Percentiles rank a stretch among this genome's conserved stretches.
These are phyloP conservation scores for Diabrotica virgifera DNA, from an alignment of 1,140 invertebrate genomes.

Conservation along the genomic window DNA sequence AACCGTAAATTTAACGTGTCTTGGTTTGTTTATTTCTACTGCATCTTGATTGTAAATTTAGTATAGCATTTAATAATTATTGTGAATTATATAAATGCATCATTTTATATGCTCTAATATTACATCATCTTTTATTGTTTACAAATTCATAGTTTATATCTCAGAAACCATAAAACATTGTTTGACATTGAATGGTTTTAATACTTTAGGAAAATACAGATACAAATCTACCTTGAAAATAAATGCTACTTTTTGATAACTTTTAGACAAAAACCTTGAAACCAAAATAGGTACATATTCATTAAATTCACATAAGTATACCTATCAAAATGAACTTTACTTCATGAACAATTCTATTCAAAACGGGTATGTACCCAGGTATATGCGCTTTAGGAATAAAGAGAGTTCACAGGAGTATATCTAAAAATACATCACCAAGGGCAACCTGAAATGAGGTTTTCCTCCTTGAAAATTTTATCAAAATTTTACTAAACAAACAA, in stretches of 20 bases:
- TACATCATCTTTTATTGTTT: too few species aligned
- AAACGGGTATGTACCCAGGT: not conserved
- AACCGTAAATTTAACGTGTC: too few species aligned
- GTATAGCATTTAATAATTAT: too few species aligned
- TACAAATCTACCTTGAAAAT: not conserved
- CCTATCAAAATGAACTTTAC: not conserved
- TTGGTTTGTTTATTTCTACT: too few species aligned
- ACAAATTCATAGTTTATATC: too few species aligned
- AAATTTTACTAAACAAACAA: too few species aligned
- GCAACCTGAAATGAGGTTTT: constrained; percentile 10
- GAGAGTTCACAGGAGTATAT: constrained; percentile 4
- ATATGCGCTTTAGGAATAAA: constrained; percentile 7
- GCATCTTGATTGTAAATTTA: too few species aligned
- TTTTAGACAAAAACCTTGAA: not conserved
- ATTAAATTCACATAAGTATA: too few species aligned
- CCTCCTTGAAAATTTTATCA: not conserved
- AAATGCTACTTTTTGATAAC: not conserved
- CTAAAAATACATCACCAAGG: constrained; percentile 20
- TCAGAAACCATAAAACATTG: too few species aligned
- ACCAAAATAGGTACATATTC: not conserved
- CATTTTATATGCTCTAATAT: too few species aligned
- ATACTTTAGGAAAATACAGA: too few species aligned
- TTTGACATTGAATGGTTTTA: not conserved
- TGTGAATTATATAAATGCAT: too few species aligned
- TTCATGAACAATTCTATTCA: not conserved